Conservation (phyloP, 2,888 invertebrate species). For the Drosophila setosimentum region DNA sequence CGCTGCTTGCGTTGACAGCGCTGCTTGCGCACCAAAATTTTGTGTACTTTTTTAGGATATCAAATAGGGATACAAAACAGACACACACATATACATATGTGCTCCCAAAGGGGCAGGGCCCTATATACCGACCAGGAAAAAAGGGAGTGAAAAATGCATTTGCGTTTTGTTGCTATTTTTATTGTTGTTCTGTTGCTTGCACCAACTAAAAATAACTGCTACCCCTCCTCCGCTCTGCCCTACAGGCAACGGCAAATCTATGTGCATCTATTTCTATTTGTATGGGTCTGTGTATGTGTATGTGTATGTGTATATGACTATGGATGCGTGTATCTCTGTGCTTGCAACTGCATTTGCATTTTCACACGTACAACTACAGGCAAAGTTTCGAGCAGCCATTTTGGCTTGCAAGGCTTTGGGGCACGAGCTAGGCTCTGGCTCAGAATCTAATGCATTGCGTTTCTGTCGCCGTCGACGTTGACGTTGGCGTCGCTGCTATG, state of each 20-base stretch:
- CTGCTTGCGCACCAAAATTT: constrained; percentile 75
- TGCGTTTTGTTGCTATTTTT: constrained; percentile 45
- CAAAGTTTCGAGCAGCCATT: constrained; percentile 48
- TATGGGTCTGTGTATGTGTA: neutral
- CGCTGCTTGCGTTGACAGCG: constrained; percentile 49
- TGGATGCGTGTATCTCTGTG: constrained; percentile 13
- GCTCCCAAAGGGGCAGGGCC: constrained; percentile 31
- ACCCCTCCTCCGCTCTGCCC: constrained; percentile 20
- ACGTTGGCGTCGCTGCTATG: constrained; percentile 28
- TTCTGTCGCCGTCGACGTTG: constrained; percentile 27
- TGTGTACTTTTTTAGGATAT: constrained; percentile 82
- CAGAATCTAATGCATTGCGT: constrained; percentile 62
- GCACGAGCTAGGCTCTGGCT: constrained; percentile 36
- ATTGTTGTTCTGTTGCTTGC: constrained; percentile 55
- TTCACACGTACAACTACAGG: constrained; percentile 44
- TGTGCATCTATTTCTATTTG: constrained; percentile 5
- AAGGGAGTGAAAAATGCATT: constrained; percentile 73
- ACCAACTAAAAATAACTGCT: constrained; percentile 71
- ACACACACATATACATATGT: constrained; percentile 17
- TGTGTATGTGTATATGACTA: constrained; percentile 3
- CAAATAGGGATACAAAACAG: constrained; percentile 76
- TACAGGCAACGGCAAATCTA: constrained; percentile 16
- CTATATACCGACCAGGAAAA: constrained; percentile 46
- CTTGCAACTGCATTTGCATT: constrained; percentile 53
- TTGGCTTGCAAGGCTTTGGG: constrained; percentile 43